Conservation (phyloP, 1,140 invertebrate genomes). For the Megalonaias nervosa region DNA sequence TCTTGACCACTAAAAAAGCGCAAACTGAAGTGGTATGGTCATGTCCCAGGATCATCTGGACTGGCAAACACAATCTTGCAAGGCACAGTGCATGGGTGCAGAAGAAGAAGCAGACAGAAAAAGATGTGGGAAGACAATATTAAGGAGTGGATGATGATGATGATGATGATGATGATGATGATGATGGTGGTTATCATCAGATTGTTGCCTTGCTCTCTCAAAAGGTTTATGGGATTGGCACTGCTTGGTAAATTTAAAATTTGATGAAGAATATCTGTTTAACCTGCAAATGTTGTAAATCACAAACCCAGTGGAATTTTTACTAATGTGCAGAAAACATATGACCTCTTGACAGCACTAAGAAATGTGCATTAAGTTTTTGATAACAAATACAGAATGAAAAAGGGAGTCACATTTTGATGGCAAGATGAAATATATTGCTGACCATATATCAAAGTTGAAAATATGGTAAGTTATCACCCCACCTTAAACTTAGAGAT, state of each 20-base stretch:
- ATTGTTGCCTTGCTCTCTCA: not conserved
- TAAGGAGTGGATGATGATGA: too few species aligned
- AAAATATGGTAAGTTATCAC: conserved; percentile 25
- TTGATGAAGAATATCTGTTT: too few species aligned
- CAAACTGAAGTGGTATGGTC: too few species aligned
- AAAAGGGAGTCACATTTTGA: conserved; percentile 1
- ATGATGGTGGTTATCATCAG: too few species aligned
- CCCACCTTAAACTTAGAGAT: conserved; percentile 24
- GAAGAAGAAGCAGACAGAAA: too few species aligned
- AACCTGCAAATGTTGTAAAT: conserved; percentile 21
- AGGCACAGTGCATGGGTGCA: too few species aligned
- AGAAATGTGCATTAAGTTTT: conserved; percentile 10
- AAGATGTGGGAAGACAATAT: too few species aligned
- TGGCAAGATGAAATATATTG: conserved; percentile 12
- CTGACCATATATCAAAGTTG: conserved; percentile 29
- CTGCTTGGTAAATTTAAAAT: not conserved
- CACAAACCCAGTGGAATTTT: not conserved
- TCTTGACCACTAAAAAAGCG: too few species aligned
- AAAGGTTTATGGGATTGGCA: conserved; percentile 6
- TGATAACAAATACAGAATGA: conserved; percentile 24
- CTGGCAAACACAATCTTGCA: too few species aligned
- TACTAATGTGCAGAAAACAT: conserved; percentile 22
- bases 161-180: too few species aligned
- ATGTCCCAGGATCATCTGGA: too few species aligned
- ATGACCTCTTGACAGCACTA: conserved; percentile 31